A percentile compares a stretch with the other conserved stretches of the same genome.
Conservation (phyloP, 2,888 invertebrate genomes). For the Lithophane socia region DNA sequence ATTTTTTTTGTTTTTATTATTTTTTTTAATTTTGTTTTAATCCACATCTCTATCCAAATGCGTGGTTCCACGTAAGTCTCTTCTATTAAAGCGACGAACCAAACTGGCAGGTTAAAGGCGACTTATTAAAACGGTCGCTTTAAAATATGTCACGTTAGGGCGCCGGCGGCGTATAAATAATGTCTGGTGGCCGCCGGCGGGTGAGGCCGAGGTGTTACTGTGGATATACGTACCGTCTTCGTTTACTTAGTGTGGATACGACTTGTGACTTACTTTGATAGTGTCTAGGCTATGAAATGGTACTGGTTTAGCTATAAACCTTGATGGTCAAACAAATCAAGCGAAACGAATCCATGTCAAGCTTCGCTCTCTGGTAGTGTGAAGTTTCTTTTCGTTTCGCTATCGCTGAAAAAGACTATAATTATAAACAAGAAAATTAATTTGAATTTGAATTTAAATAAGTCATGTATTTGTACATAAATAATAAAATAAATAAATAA, state of each 20-base stretch:
- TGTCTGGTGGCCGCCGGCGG: conserved; percentile 77
- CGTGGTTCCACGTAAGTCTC: conserved; percentile 33
- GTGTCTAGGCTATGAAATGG: no score
- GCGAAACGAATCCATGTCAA: neutral
- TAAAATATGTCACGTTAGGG: conserved; percentile 89
- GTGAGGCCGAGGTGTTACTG: conserved; percentile 72
- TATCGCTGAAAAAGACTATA: neutral
- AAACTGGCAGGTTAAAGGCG: conserved; percentile 81
- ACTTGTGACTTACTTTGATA: neutral
- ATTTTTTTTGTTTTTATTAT: no score
- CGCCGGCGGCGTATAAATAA: conserved; percentile 84
- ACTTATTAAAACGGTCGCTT: conserved; percentile 88
- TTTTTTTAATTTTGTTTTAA: neutral
- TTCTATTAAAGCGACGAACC: conserved; percentile 65
- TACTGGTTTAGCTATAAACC: neutral
- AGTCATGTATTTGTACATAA: no score
- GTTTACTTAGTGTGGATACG: conserved; percentile 68
- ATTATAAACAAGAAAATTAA: no score
- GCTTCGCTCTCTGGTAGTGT: neutral
- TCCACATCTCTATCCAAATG: conserved; percentile 1
- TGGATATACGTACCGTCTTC: conserved; percentile 65
- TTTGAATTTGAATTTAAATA: no score
- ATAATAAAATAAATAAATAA: no score
- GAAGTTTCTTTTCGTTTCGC: neutral
- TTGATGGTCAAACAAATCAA: neutral